These are phyloP conservation scores for Sternotherus odoratus DNA, from an alignment of 2,797 vertebrate species.

Conservation along the genomic window DNA sequence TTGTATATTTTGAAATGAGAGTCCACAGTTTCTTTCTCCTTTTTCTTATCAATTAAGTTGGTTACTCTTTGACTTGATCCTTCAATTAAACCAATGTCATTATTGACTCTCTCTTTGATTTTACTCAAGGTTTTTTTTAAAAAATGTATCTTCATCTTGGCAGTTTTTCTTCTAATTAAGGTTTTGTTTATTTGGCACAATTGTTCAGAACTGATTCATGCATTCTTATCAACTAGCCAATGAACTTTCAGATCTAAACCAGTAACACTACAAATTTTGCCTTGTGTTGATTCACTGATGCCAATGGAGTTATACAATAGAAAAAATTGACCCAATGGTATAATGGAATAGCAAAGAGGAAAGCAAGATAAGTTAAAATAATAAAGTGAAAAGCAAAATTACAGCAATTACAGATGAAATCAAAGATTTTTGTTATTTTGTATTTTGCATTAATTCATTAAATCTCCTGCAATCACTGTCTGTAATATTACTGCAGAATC, in stretches of 20 bases:
- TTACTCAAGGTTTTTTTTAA: neutral
- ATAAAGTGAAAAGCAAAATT: neutral
- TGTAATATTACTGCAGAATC: slow-evolving; percentile 58
- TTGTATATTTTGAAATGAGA: neutral
- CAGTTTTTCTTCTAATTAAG: neutral
- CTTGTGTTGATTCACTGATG: neutral
- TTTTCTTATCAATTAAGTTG: neutral
- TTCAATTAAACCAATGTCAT: neutral
- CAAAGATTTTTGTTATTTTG: slow-evolving; percentile 59
- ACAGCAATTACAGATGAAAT: neutral
- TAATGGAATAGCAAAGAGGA: neutral
- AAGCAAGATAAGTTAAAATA: neutral
- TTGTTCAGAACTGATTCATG: neutral
- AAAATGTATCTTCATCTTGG: neutral
- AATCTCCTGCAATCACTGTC: slow-evolving; percentile 15
- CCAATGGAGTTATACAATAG: neutral
- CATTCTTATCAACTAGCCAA: neutral
- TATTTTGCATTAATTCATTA: slow-evolving; percentile 56
- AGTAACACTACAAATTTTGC: neutral
- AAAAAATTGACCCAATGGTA: neutral
- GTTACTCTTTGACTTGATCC: neutral
- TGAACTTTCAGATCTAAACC: neutral
- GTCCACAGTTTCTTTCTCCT: neutral
- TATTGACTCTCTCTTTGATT: neutral
- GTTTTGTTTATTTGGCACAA: neutral